These are phyloP conservation scores for Acleris literana DNA, from an alignment of 2,888 invertebrate species.

Conservation along the genomic window DNA sequence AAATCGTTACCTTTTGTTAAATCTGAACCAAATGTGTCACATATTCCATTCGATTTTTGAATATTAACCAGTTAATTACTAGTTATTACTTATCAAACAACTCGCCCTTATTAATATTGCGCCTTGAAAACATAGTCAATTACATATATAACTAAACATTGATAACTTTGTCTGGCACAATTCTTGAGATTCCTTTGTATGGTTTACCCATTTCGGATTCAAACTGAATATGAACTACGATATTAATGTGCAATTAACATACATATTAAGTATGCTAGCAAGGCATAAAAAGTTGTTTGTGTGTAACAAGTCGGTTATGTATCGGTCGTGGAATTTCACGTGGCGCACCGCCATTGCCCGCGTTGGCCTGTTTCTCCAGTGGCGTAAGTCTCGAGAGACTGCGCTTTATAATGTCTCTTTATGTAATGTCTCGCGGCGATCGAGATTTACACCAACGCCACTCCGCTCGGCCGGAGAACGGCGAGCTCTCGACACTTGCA, in stretches of 20 bases:
- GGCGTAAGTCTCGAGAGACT: slow-evolving; percentile 47
- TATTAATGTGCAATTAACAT: slow-evolving; percentile 14
- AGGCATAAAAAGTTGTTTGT: slow-evolving; percentile 10
- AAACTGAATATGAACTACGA: neutral
- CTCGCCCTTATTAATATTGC: neutral
- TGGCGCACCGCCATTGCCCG: slow-evolving; percentile 48
- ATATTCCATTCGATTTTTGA: too few species aligned
- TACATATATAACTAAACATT: too few species aligned
- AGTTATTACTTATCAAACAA: too few species aligned
- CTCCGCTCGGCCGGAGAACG: slow-evolving; percentile 19
- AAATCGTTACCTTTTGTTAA: too few species aligned
- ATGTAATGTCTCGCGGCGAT: slow-evolving; percentile 2
- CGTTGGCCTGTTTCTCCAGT: slow-evolving; percentile 43
- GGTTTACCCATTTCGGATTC: neutral
- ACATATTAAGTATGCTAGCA: slow-evolving; percentile 1
- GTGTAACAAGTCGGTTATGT: slow-evolving; percentile 27
- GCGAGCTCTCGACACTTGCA: slow-evolving; percentile 56
- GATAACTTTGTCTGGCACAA: too few species aligned
- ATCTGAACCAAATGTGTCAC: too few species aligned
- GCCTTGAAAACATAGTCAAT: too few species aligned
- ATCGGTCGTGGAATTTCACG: slow-evolving; percentile 37
- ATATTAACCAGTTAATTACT: too few species aligned
- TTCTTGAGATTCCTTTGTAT: neutral
- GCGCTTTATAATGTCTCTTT: slow-evolving; percentile 20
- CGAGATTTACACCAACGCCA: slow-evolving; percentile 6